Evolutionary conservation across 1,140 invertebrate genomes (phyloP), one percentile per base, ranked within the genome.

Genomic region (Monomorium pharaonis): DNA sequence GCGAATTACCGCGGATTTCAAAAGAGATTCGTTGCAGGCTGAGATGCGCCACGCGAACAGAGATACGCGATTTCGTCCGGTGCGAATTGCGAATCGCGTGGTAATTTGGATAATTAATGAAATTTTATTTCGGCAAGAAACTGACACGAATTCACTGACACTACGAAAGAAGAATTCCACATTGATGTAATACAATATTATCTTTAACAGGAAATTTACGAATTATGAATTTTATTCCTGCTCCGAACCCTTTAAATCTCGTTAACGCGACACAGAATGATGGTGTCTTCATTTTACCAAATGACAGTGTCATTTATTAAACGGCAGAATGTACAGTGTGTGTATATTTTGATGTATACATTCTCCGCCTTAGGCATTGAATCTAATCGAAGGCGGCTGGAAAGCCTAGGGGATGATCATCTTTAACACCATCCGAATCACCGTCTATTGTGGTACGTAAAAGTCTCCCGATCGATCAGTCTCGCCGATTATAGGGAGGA

Each of bases 381-480:
- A n/a, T 27, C 21, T 44, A 24, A 49, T 80, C 14, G 24, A 37
- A 80, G 47, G 30, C 14, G 58, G 30, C 6, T 24, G 44, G 63
- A 24, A 51, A 69, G 44, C 30, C 24, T 47, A n/a, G 1, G 10
- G 47, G 47, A 80, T 70, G 63, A 21, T 80, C 47, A n/a, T n/a
- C n/a, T n/a, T 30, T 80, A 16, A 69, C 18, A 30, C 16, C 51
- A 12, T 24, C 65, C 56, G 65, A 56, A 58, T 81, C 37, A 70
- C 21, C 47, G 21, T 81, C 33, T 18, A 81, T 81, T 81, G 54
- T 58, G 51, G 49, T 16, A 72, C 24, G 47, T 12, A 67, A 47
- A 54, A 65, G 42, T 74, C 58, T 44, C 16, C 21, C 27, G 70
- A 84, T 84, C 70, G 37, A 84, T 84, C 72, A 51, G 76, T 84